These are phyloP conservation scores for Papilio gigon DNA, from an alignment of 2,888 invertebrate genomes.

Conservation along the genomic window DNA sequence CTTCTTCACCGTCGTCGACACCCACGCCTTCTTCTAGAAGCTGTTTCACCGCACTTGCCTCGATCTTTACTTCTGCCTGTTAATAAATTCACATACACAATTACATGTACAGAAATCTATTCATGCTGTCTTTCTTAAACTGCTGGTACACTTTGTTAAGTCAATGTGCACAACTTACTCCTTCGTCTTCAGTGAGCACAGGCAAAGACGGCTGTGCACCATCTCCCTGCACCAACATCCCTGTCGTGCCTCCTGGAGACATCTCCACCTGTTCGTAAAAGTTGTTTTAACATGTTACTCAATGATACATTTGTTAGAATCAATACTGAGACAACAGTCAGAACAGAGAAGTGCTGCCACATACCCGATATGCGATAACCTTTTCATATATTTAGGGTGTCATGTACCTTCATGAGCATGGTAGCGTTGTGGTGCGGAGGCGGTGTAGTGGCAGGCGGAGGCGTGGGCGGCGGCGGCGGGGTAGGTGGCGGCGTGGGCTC, in stretches of 20 bases:
- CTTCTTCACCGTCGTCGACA: conserved; percentile 72
- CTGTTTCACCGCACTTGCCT: conserved; percentile 84
- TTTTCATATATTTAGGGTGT: no score
- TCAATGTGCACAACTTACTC: conserved; percentile 61
- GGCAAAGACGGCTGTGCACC: conserved; percentile 75
- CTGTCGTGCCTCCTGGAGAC: conserved; percentile 85
- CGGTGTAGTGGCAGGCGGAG: conserved; percentile 48
- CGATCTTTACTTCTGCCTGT: conserved; percentile 75
- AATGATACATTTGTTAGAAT: no score
- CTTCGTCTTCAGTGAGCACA: conserved; percentile 76
- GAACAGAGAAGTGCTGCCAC: no score
- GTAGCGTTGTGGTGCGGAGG: conserved; percentile 50
- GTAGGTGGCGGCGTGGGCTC: conserved; percentile 83
- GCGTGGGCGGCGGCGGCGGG: conserved; percentile 70
- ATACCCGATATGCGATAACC: no score
- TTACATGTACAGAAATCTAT: no score
- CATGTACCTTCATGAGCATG: conserved; percentile 79
- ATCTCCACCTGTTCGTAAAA: conserved; percentile 73
- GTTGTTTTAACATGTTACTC: no score
- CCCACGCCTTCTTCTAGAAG: conserved; percentile 72
- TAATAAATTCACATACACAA: conserved; percentile 3
- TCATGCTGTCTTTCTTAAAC: no score
- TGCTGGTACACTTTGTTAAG: no score
- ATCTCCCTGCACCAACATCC: conserved; percentile 81
- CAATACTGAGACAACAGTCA: no score